A percentile compares a stretch with the other conserved stretches of the same genome.
Evolutionary conservation across 2,113 vertebrate species (phyloP).

Genomic region (Thunnus maccoyii): DNA sequence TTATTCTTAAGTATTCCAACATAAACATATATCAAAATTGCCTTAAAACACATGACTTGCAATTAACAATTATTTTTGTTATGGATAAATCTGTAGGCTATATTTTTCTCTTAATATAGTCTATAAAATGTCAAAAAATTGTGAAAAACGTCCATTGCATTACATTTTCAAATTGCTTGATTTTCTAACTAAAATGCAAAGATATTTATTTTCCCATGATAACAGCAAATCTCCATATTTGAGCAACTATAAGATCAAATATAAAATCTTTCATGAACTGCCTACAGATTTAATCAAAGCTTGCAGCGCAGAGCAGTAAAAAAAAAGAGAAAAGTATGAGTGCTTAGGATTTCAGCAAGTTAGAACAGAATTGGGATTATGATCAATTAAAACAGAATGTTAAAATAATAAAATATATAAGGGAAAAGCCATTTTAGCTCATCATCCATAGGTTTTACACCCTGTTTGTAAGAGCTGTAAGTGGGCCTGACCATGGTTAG

Average conservation of each 20-base stretch:
- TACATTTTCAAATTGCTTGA: no score
- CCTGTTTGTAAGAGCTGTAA: conserved; percentile 62
- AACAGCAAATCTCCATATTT: no score
- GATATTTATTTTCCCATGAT: no score
- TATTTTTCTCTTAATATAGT: no score
- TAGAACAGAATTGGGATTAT: neutral
- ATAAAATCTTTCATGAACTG: neutral
- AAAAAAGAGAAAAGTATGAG: neutral
- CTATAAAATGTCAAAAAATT: no score
- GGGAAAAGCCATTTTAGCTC: conserved; percentile 22
- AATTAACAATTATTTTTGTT: no score
- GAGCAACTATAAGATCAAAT: neutral
- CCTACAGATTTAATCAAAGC: neutral
- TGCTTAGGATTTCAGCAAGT: neutral
- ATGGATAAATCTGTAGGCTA: no score
- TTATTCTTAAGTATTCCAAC: no score
- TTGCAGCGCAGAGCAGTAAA: neutral
- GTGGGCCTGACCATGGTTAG: conserved; percentile 72
- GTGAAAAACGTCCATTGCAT: no score
- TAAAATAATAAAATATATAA: neutral
- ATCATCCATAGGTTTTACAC: neutral
- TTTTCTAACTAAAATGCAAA: no score
- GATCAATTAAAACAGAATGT: conserved; percentile 11
- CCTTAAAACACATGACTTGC: no score
- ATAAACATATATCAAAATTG: no score